phyloP scores from a whole-genome alignment of 2,888 invertebrate species.

The Loripinus fragilis region DNA sequence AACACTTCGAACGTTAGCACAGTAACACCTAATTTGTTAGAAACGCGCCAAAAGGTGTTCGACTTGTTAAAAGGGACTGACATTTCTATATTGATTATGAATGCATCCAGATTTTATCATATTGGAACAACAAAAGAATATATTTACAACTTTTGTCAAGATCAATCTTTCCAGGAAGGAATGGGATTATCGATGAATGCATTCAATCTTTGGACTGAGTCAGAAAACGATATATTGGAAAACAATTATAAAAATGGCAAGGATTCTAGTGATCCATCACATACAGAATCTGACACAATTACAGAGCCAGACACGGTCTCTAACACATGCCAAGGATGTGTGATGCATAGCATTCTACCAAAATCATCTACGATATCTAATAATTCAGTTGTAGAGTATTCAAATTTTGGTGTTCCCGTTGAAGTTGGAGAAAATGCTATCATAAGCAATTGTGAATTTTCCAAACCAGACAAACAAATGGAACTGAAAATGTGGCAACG shows the following conservation, averaged over 20 bases:
- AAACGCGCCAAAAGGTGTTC: conserved; percentile 77
- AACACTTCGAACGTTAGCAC: conserved; percentile 77
- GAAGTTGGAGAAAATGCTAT: conserved; percentile 77
- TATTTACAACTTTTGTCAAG: conserved; percentile 77
- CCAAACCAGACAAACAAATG: conserved; percentile 18
- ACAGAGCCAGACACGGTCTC: conserved; percentile 48
- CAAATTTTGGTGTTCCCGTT: conserved; percentile 78
- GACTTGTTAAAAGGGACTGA: conserved; percentile 74
- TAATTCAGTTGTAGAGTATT: conserved; percentile 82
- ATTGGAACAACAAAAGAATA: conserved; percentile 84
- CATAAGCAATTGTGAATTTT: conserved; percentile 81
- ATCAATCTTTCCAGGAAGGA: conserved; percentile 68
- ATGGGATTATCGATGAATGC: conserved; percentile 74
- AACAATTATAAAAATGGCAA: not conserved
- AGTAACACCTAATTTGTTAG: conserved; percentile 69
- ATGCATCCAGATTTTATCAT: conserved; percentile 84
- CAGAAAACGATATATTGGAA: not conserved
- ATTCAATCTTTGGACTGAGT: conserved; percentile 71
- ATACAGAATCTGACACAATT: conserved; percentile 33
- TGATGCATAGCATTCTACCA: conserved; percentile 80
- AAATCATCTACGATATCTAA: conserved; percentile 60
- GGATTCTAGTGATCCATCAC: not conserved
- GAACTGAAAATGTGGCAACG: not conserved
- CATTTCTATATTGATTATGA: conserved; percentile 80
- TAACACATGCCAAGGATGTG: conserved; percentile 65